A percentile compares a stretch with the other conserved stretches of the same genome.
These are phyloP conservation scores for Stratiomys singularior DNA, from an alignment of 2,888 invertebrate genomes.

Conservation along the genomic window DNA sequence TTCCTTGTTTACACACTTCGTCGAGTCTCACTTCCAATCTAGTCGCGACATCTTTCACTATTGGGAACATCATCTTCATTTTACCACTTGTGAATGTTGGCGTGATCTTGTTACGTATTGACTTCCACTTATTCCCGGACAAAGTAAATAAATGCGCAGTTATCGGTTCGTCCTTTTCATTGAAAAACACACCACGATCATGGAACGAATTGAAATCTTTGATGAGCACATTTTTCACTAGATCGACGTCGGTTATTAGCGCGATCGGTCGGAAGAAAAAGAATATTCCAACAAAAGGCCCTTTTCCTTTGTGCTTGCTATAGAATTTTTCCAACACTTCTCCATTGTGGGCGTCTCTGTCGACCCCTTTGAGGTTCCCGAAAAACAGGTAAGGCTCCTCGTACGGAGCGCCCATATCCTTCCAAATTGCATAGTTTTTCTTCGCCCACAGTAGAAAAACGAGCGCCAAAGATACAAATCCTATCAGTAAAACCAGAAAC, in stretches of 20 bases:
- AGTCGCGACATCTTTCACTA: conserved; percentile 49
- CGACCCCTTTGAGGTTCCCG: neutral
- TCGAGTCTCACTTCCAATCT: conserved; percentile 37
- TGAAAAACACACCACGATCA: conserved; percentile 43
- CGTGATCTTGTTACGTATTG: conserved; percentile 32
- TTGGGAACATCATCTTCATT: conserved; percentile 46
- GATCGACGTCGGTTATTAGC: conserved; percentile 49
- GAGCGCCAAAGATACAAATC: neutral
- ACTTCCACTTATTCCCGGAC: conserved; percentile 37
- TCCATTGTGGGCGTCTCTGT: conserved; percentile 54
- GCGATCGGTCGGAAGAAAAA: conserved; percentile 56
- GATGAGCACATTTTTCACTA: conserved; percentile 41
- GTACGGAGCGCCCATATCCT: neutral
- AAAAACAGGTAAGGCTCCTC: neutral
- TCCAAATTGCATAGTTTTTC: neutral
- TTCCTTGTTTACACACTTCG: neutral
- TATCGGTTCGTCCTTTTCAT: conserved; percentile 46
- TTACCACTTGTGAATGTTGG: conserved; percentile 48
- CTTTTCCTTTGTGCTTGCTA: conserved; percentile 56
- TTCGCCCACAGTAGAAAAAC: neutral
- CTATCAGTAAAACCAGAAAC: neutral
- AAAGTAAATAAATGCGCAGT: conserved; percentile 44
- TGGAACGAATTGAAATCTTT: conserved; percentile 46
- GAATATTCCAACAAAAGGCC: conserved; percentile 59
- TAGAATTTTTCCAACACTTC: conserved; percentile 54